phyloP scores from a whole-genome alignment of 2,888 invertebrate genomes.

The Hartigia nigra region DNA sequence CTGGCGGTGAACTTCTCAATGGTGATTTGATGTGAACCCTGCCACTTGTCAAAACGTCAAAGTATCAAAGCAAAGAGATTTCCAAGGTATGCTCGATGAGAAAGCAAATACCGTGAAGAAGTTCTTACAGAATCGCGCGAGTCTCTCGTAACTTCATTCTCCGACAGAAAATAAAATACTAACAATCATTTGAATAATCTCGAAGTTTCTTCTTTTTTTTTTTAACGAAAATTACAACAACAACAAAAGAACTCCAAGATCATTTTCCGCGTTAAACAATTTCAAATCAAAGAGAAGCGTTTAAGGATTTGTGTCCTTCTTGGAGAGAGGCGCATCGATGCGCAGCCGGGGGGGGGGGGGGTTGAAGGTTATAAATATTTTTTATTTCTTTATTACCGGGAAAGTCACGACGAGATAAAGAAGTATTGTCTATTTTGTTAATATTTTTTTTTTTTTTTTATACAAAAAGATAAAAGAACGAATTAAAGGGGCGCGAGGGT shows the following conservation, averaged over 20 bases:
- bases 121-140: not conserved
- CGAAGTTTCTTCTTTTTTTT: no score
- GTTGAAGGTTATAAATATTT: constrained; percentile 19
- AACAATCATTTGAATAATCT: not conserved
- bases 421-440: constrained; percentile 40
- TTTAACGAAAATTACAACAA: not conserved
- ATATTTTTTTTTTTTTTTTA: constrained; percentile 38
- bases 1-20: not conserved
- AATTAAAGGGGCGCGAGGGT: not conserved
- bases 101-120: not conserved
- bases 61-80: not conserved
- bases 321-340: not conserved
- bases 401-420: constrained; percentile 16
- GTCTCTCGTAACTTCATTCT: not conserved
- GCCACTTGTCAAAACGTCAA: not conserved
- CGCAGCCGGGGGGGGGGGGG: no score
- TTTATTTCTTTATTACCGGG: constrained; percentile 31
- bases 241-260: not conserved
- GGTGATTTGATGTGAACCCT: no score
- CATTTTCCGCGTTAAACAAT: not conserved
- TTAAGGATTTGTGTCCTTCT: not conserved
- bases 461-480: not conserved
- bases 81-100: not conserved
- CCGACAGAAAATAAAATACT: not conserved
- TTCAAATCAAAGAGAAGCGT: not conserved